Percentiles rank a stretch among this genome's conserved stretches.
These are phyloP conservation scores for Podarcis cretensis DNA, from an alignment of 2,113 vertebrate species.

Conservation along the genomic window DNA sequence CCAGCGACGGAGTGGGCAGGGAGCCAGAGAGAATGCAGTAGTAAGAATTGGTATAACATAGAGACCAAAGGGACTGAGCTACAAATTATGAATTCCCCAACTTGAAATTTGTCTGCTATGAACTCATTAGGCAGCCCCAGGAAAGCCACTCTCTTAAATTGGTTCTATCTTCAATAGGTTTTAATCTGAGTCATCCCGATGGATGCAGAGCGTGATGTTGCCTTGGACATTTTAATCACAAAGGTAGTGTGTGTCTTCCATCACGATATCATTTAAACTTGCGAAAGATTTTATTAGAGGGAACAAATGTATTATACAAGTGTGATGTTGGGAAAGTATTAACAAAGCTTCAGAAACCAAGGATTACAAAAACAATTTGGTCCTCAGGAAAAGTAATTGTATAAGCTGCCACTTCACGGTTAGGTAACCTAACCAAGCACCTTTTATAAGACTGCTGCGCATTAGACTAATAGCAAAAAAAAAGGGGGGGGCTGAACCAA, in stretches of 20 bases:
- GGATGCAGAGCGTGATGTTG: constrained; percentile 95
- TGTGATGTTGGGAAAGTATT: constrained; percentile 97
- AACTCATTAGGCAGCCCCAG: no score
- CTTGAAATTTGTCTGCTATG: no score
- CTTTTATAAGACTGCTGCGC: constrained; percentile 82
- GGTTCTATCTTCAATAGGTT: constrained; percentile 39
- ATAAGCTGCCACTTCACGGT: constrained; percentile 74
- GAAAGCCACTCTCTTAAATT: no score
- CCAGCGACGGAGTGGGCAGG: no score
- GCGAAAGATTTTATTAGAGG: constrained; percentile 95
- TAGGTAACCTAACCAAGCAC: constrained; percentile 78
- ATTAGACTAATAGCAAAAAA: constrained; percentile 76
- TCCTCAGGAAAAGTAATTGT: constrained; percentile 98
- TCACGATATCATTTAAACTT: constrained; percentile 98
- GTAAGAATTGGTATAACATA: no score
- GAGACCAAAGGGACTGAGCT: no score
- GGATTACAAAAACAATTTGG: constrained; percentile 98
- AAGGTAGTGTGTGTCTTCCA: constrained; percentile 98
- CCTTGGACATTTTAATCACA: constrained; percentile 97
- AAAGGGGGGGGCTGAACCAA: constrained; percentile 75
- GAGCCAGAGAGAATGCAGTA: no score
- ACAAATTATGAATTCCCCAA: no score
- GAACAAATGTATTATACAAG: constrained; percentile 97
- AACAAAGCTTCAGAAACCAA: constrained; percentile 98
- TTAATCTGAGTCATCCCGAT: constrained; percentile 84